Evolutionary conservation across 2,888 invertebrate genomes (phyloP).

Genomic region (Andrena bicolor): DNA sequence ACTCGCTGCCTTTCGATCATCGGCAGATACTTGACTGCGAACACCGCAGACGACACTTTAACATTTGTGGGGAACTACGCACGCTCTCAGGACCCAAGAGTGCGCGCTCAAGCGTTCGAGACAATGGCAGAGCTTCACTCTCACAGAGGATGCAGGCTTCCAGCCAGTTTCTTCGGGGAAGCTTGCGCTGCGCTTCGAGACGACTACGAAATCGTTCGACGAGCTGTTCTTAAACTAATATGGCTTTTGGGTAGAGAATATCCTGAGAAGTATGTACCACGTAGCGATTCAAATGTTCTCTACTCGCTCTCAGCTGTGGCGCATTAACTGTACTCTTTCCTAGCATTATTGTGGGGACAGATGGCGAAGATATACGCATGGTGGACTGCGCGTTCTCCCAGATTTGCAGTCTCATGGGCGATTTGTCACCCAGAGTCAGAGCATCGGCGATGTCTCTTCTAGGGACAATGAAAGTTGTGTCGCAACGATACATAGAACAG

Average conservation of each 20-base stretch:
- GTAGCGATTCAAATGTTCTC: neutral
- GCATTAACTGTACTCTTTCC: constrained; percentile 84
- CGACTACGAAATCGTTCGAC: constrained; percentile 97
- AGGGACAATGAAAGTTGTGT: constrained; percentile 95
- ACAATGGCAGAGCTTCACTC: constrained; percentile 92
- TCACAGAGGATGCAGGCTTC: constrained; percentile 92
- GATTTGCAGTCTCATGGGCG: constrained; percentile 97
- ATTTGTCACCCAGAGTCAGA: constrained; percentile 95
- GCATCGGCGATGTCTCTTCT: constrained; percentile 94
- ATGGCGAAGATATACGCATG: constrained; percentile 94
- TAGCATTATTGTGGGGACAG: constrained; percentile 89
- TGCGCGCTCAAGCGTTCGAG: constrained; percentile 94
- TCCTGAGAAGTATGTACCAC: constrained; percentile 90
- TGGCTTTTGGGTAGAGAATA: constrained; percentile 94
- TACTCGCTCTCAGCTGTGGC: neutral
- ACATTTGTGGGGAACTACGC: constrained; percentile 93
- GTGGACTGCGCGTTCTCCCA: constrained; percentile 98
- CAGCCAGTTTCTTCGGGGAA: constrained; percentile 88
- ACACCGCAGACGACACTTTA: constrained; percentile 86
- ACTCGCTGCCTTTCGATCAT: constrained; percentile 92
- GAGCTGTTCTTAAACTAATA: constrained; percentile 93
- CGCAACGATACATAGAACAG: constrained; percentile 95
- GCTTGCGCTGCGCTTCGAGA: constrained; percentile 93
- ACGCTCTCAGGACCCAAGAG: constrained; percentile 95
- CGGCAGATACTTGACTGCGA: constrained; percentile 89